Conservation (phyloP, 1,140 invertebrate genomes). For the Zaprionus kolodkinae region DNA sequence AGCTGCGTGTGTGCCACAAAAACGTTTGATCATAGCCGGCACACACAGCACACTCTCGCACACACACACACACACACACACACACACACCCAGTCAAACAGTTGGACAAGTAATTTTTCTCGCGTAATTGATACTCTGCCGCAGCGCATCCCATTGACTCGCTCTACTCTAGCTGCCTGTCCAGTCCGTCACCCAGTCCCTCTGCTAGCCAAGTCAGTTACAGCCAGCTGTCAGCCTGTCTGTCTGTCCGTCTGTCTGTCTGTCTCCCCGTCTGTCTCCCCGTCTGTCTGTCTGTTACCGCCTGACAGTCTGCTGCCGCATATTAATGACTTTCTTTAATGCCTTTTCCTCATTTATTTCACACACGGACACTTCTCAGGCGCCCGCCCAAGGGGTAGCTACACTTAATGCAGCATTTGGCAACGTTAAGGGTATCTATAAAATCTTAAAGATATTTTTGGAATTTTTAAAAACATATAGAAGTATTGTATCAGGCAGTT, state of each 20-base stretch:
- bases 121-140: slow-evolving; percentile 80
- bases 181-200: slow-evolving; percentile 45
- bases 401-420: slow-evolving; percentile 33
- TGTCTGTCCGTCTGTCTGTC: slow-evolving; percentile 25
- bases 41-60: slow-evolving; percentile 28
- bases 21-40: slow-evolving; percentile 68
- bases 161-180: slow-evolving; percentile 69
- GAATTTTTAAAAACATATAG: neutral
- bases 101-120: slow-evolving; percentile 80
- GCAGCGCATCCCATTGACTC: slow-evolving; percentile 38
- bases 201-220: slow-evolving; percentile 35
- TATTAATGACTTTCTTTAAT: slow-evolving; percentile 83
- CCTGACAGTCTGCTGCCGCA: slow-evolving; percentile 79
- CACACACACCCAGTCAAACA: slow-evolving; percentile 34
- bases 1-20: slow-evolving; percentile 43
- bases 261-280: slow-evolving; percentile 74
- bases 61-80: no score
- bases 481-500: no score
- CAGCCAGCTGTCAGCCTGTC: slow-evolving; percentile 36
- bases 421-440: neutral
- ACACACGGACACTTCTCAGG: slow-evolving; percentile 69
- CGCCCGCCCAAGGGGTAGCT: slow-evolving; percentile 28
- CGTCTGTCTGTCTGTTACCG: slow-evolving; percentile 61
- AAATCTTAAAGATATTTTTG: neutral
- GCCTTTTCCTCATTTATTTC: slow-evolving; percentile 82